phyloP scores from a whole-genome alignment of 2,797 vertebrate species.

The Lycodopsis pacificus region DNA sequence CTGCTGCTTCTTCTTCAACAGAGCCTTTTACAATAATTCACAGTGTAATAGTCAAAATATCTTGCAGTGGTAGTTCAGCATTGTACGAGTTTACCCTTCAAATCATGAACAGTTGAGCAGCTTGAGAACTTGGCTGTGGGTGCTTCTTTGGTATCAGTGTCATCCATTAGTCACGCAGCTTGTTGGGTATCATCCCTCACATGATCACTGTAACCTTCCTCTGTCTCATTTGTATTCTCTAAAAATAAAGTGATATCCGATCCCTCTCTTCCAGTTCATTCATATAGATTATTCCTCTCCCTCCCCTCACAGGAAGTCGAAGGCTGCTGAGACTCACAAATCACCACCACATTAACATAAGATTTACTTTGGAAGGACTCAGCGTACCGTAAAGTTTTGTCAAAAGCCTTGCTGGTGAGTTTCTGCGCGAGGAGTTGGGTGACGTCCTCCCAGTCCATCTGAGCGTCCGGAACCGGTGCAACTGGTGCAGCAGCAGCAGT shows the following conservation, averaged over 20 bases:
- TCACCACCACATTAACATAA: neutral
- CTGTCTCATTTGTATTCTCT: neutral
- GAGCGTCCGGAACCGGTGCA: neutral
- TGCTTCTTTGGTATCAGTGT: neutral
- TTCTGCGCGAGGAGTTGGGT: slow-evolving; percentile 66
- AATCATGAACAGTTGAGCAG: too few relatives aligned
- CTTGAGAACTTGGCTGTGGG: too few relatives aligned
- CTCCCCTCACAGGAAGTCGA: neutral
- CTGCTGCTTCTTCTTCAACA: too few relatives aligned
- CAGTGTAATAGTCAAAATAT: neutral
- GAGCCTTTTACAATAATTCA: too few relatives aligned
- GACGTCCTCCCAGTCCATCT: slow-evolving; percentile 83
- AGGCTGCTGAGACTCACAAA: neutral
- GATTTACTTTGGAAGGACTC: neutral
- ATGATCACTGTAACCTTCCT: neutral
- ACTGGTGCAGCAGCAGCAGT: neutral
- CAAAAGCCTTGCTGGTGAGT: slow-evolving; percentile 57
- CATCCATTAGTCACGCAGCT: neutral
- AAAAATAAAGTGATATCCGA: too few relatives aligned
- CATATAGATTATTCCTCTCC: neutral
- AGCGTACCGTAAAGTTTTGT: slow-evolving; percentile 55
- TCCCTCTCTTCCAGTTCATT: neutral
- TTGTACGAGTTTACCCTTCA: too few relatives aligned
- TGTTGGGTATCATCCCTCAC: neutral
- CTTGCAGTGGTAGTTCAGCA: neutral